phyloP scores from a whole-genome alignment of 2,113 vertebrate species.

The Fulmarus glacialis region DNA sequence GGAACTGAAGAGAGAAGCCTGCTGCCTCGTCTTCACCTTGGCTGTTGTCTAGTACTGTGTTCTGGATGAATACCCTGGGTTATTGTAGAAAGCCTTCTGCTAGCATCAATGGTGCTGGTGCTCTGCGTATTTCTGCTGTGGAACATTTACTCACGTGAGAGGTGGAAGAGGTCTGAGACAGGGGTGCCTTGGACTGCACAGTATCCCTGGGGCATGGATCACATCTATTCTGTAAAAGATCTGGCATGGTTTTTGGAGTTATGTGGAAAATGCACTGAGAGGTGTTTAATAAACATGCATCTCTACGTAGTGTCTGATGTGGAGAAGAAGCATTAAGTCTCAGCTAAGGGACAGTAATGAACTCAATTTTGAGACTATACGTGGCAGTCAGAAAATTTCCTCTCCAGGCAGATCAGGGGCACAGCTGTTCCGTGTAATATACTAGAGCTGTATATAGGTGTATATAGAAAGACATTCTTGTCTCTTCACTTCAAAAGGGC shows the following conservation, averaged over 20 bases:
- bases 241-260: neutral
- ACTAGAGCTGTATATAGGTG: neutral
- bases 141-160: neutral
- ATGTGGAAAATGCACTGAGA: neutral
- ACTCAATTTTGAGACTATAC: neutral
- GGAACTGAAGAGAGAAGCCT: neutral
- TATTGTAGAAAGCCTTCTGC: neutral
- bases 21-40: neutral
- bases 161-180: neutral
- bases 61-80: neutral
- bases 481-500: neutral
- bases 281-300: neutral
- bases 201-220: neutral
- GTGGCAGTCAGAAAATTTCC: neutral
- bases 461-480: neutral
- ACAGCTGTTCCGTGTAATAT: neutral
- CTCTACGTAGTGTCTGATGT: neutral
- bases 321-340: neutral
- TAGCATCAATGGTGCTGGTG: neutral
- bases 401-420: neutral
- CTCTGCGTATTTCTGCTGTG: neutral
- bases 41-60: neutral
- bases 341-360: neutral
- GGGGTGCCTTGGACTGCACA: neutral
- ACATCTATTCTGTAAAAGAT: neutral